A percentile compares a stretch with the other conserved stretches of the same genome.
These are phyloP conservation scores for Toxotes jaculatrix DNA, from an alignment of 2,113 vertebrate genomes.

Conservation along the genomic window DNA sequence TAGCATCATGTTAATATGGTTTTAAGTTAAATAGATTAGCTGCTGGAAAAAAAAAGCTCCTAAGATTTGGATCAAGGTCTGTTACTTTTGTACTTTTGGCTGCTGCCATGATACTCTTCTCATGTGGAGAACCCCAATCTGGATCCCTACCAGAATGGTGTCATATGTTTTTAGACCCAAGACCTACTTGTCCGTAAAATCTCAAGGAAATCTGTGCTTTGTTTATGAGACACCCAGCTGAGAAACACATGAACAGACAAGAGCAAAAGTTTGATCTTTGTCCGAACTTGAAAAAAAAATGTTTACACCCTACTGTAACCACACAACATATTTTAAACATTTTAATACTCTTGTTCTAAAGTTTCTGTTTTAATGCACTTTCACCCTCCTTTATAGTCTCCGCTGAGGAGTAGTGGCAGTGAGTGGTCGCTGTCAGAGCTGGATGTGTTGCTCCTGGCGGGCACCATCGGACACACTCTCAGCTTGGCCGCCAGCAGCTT, in stretches of 20 bases:
- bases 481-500: slow-evolving; percentile 95
- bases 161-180: background rate
- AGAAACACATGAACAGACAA: background rate
- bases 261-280: background rate
- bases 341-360: background rate
- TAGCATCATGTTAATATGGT: background rate
- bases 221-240: background rate
- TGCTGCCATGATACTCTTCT: background rate
- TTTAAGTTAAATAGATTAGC: background rate
- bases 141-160: too few species aligned
- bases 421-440: slow-evolving; percentile 89
- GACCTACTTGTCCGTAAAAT: background rate
- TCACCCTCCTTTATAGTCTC: slow-evolving; percentile 46
- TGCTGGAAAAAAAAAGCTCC: background rate
- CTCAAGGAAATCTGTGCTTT: background rate
- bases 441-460: slow-evolving; percentile 88
- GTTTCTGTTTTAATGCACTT: background rate
- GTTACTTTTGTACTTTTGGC: background rate
- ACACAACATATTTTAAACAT: background rate
- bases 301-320: background rate
- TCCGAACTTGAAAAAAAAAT: background rate
- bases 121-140: too few species aligned
- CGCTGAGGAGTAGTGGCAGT: slow-evolving; percentile 34
- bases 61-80: background rate
- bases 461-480: slow-evolving; percentile 90